Conservation (phyloP, 2,113 vertebrate genomes). For the Puma concolor region DNA sequence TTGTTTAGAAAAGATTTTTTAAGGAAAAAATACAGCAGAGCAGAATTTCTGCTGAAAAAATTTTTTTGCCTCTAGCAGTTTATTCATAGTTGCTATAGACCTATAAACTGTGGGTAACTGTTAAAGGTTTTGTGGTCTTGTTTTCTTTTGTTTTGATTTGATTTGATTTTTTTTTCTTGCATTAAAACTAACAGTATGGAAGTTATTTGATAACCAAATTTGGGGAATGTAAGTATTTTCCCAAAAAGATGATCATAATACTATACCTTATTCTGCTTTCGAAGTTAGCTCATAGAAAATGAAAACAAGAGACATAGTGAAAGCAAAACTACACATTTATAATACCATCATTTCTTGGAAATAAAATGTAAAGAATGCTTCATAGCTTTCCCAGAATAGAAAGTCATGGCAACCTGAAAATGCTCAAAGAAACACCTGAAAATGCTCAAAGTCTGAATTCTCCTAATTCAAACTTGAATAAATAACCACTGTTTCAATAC, state of each 20-base stretch:
- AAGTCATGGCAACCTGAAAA: not conserved
- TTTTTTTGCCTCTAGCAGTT: constrained; percentile 73
- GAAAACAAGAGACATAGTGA: not conserved
- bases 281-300: constrained; percentile 3
- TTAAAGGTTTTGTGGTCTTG: constrained; percentile 60
- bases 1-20: constrained; percentile 72
- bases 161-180: constrained; percentile 31
- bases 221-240: constrained; percentile 60
- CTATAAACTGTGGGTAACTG: constrained; percentile 68
- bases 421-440: not conserved
- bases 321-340: not conserved
- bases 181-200: constrained; percentile 73
- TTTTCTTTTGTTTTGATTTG: constrained; percentile 22
- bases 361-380: not conserved
- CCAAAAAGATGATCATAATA: constrained; percentile 51
- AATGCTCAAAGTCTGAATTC: not conserved
- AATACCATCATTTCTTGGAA: not conserved
- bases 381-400: not conserved
- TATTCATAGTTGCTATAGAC: constrained; percentile 75
- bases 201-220: constrained; percentile 65
- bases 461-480: constrained; percentile 30
- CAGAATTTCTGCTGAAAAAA: constrained; percentile 75
- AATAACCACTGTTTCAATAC: not conserved
- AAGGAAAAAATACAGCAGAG: constrained; percentile 46
- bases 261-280: constrained; percentile 1